These are phyloP conservation scores for Zosterops pallidus DNA, from an alignment of 2,113 vertebrate genomes.

Conservation along the genomic window DNA sequence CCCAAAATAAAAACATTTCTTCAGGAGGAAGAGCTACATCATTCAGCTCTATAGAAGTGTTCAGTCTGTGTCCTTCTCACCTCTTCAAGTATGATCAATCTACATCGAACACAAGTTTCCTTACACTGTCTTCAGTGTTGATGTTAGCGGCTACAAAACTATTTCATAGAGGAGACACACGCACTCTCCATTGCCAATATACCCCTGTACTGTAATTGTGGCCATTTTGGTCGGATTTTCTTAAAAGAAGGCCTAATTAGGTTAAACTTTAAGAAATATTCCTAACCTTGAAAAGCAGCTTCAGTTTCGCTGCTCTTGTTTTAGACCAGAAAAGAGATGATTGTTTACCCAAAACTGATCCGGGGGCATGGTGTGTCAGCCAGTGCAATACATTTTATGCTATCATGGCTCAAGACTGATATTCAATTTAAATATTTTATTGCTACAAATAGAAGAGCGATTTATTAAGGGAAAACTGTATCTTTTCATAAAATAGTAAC, in stretches of 20 bases:
- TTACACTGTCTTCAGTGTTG: neutral
- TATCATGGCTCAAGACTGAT: neutral
- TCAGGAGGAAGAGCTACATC: neutral
- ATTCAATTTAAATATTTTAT: neutral
- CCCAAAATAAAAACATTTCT: neutral
- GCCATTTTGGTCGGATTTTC: neutral
- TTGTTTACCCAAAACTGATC: neutral
- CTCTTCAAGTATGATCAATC: neutral
- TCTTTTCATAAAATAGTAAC: neutral
- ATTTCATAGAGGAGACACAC: fast-evolving
- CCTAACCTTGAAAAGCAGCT: neutral
- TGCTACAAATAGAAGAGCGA: neutral
- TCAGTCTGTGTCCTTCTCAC: neutral
- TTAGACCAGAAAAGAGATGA: neutral
- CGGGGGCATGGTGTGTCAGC: fast-evolving
- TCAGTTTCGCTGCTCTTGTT: neutral
- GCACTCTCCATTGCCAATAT: neutral
- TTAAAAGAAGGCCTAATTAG: neutral
- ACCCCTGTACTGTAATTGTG: neutral
- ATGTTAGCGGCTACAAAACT: neutral
- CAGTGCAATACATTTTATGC: neutral
- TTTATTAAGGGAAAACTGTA: neutral
- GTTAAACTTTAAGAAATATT: neutral
- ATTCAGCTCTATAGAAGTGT: neutral
- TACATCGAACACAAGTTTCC: neutral